phyloP scores from a whole-genome alignment of 1,140 invertebrate species.

The Nomia melanderi region DNA sequence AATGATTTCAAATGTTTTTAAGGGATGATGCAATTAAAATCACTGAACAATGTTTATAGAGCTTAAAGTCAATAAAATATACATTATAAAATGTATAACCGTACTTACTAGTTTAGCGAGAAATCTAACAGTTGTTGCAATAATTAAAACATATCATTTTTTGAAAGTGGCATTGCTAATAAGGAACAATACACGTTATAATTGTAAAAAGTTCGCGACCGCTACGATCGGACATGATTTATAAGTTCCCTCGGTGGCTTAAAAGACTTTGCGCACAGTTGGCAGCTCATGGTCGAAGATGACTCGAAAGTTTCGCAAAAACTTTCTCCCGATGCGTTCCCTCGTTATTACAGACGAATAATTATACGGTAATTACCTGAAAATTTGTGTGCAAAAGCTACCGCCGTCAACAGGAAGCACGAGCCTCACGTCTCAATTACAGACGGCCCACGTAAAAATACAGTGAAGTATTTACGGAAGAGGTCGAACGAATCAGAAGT shows the following conservation, averaged over 20 bases:
- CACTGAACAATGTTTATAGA: too few species aligned
- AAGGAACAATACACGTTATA: not conserved
- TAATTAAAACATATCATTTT: too few species aligned
- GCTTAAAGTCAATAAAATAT: too few species aligned
- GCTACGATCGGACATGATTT: not conserved
- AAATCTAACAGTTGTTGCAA: too few species aligned
- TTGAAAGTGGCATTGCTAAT: too few species aligned
- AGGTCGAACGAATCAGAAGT: not conserved
- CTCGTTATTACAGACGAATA: slow-evolving; percentile 27
- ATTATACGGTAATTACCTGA: slow-evolving; percentile 31
- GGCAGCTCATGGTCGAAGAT: not conserved
- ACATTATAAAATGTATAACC: too few species aligned
- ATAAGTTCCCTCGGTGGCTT: not conserved
- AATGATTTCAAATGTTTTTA: too few species aligned
- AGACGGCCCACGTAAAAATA: not conserved
- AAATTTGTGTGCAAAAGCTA: slow-evolving; percentile 9
- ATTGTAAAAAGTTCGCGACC: not conserved
- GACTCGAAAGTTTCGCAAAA: slow-evolving; percentile 28
- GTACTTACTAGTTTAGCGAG: too few species aligned
- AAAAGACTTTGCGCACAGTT: not conserved
- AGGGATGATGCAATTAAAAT: too few species aligned
- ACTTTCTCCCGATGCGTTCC: not conserved
- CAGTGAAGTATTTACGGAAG: not conserved
- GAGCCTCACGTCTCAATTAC: not conserved
- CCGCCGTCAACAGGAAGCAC: not conserved